phyloP scores from a whole-genome alignment of 2,888 invertebrate species.

The Ectobius pallidus region DNA sequence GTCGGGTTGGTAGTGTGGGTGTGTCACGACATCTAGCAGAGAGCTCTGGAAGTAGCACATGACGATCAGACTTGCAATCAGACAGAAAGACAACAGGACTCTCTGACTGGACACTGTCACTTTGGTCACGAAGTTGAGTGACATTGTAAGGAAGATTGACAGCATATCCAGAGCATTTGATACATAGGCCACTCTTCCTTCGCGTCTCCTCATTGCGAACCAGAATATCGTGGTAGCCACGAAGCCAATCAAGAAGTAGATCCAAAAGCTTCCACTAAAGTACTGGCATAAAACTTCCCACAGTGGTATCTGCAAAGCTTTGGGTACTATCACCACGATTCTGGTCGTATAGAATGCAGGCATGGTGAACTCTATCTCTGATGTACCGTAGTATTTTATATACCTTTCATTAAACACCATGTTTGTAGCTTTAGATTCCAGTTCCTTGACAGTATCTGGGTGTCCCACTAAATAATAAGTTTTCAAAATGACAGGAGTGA shows the following conservation, averaged over 20 bases:
- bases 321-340: conserved; percentile 55
- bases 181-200: neutral
- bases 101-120: conserved; percentile 45
- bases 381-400: neutral
- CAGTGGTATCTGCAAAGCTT: conserved; percentile 53
- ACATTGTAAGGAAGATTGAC: neutral
- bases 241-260: conserved; percentile 40
- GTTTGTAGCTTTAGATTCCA: conserved; percentile 19
- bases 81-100: conserved; percentile 51
- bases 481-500: conserved; percentile 47
- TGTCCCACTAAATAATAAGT: conserved; percentile 41
- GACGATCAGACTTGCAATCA: conserved; percentile 53
- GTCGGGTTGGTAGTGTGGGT: conserved; percentile 55
- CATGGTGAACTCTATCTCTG: conserved; percentile 52
- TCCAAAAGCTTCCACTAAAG: conserved; percentile 43
- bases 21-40: conserved; percentile 55
- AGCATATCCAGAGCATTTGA: neutral
- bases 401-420: neutral
- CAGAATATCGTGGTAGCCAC: neutral
- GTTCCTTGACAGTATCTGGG: neutral
- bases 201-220: neutral
- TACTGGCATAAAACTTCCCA: conserved; percentile 51
- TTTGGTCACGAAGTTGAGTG: neutral
- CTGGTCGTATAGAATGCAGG: conserved; percentile 51
- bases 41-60: conserved; percentile 55